These are phyloP conservation scores for Paratilapia polleni DNA, from an alignment of 2,113 vertebrate genomes.

Conservation along the genomic window DNA sequence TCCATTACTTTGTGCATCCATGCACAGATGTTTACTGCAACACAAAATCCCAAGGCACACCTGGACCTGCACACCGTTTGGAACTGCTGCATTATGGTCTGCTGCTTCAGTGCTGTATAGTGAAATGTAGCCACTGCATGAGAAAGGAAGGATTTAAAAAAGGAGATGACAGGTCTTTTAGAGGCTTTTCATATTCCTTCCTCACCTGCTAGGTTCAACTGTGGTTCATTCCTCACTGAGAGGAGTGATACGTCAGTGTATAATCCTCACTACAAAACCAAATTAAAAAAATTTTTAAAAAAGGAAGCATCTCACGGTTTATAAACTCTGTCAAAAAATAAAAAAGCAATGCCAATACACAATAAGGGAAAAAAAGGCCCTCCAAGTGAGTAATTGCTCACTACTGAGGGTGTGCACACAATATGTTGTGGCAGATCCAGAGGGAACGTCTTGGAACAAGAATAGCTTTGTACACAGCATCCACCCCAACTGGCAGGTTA, in stretches of 20 bases:
- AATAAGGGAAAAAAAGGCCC: background rate
- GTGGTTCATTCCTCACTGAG: conserved; percentile 19
- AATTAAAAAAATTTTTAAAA: too few relatives aligned
- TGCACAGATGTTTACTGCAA: background rate
- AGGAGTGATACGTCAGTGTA: conserved; percentile 16
- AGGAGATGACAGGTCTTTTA: conserved; percentile 4
- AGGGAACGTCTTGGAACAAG: background rate
- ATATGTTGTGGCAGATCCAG: conserved; percentile 11
- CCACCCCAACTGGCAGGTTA: conserved; percentile 1
- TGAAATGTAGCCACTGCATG: background rate
- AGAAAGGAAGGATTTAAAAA: conserved; percentile 8
- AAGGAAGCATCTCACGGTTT: background rate
- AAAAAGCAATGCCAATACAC: background rate
- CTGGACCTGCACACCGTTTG: background rate
- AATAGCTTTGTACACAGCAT: conserved; percentile 1
- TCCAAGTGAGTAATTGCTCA: conserved; percentile 6
- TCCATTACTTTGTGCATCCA: background rate
- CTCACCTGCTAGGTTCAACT: conserved; percentile 25
- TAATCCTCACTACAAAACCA: conserved; percentile 22
- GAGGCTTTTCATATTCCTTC: conserved; percentile 8
- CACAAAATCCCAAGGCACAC: background rate
- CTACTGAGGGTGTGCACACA: background rate
- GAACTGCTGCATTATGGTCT: background rate
- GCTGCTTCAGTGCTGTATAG: background rate
- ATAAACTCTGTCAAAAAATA: background rate